Percentiles rank a stretch among this genome's conserved stretches.
These are phyloP conservation scores for Tragopan temminckii DNA, from an alignment of 2,797 vertebrate genomes.

Conservation along the genomic window DNA sequence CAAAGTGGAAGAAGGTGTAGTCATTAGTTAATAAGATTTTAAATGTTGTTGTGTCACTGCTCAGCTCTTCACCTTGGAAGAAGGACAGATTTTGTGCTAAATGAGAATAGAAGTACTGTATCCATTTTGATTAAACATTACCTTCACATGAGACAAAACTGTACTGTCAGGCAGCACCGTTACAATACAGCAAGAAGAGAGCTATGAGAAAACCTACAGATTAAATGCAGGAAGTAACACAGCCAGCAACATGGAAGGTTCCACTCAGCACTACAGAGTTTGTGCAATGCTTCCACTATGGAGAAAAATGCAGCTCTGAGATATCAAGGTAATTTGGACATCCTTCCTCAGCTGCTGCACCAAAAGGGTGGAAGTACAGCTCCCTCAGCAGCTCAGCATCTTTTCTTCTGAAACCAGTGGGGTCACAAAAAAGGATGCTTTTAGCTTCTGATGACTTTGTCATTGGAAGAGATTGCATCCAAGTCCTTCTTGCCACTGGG, in stretches of 20 bases:
- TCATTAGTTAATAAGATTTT: background rate
- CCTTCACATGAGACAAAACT: background rate
- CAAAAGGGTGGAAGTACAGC: background rate
- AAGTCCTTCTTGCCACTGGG: background rate
- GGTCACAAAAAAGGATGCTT: background rate
- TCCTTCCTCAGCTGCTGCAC: background rate
- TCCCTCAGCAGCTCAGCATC: conserved; percentile 25
- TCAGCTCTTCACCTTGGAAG: background rate
- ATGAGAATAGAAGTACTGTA: background rate
- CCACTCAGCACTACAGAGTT: background rate
- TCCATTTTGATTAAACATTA: background rate
- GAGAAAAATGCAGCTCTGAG: background rate
- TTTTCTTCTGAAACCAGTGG: background rate
- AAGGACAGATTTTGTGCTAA: background rate
- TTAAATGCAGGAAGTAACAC: background rate
- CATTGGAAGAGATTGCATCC: background rate
- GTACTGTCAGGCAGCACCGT: background rate
- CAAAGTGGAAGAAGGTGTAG: background rate
- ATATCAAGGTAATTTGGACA: background rate
- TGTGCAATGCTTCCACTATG: background rate
- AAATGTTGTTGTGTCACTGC: background rate
- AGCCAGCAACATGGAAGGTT: background rate
- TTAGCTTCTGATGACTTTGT: background rate
- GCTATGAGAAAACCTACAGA: background rate
- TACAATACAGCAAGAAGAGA: background rate